Base-by-base conservation (phyloP, 2,888 invertebrate species). In the Galeruca laticollis region DNA sequence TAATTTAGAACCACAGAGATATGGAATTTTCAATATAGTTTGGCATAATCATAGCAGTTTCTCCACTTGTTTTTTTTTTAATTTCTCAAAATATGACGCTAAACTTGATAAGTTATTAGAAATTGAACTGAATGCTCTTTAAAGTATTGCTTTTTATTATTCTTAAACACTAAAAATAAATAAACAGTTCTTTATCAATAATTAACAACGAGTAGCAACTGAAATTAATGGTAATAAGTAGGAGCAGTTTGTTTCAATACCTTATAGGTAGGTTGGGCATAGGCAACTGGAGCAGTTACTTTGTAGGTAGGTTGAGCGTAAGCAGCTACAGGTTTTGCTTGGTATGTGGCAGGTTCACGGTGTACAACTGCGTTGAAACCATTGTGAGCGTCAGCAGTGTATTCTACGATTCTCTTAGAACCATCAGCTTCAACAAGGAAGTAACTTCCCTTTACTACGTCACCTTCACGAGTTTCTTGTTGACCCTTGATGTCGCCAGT, bases 401-500 rank as follows among this genome's bases (percentile, higher is more conserved):
- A 88, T 40, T 87, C 86, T 18, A 88, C 88, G 52, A 85, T 83
- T 71, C 88, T 85, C 60, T 84, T 84, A 75, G 85, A 84, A 21
- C 88, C 88, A 80, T 88, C 88, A 21, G 88, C 79, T 73, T 88
- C 88, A 75, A 88, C 82, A 1, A 88, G 78, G 71, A 87, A 88
- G 82, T 87, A 87, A 84, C 88, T 88, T 1, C 88, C 88, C 65
- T 71, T 84, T 47, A 86, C 80, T 75, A 86, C 86, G 77, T 87
- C 87, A 2, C 88, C 87, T 52, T 85, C 84, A 70, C 90, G 89
- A 74, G 89, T 88, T 85, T 90, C 90, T 75, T 89, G 89, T 83
- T 90, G 90, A 15, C 83, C 84, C 82, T 88, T 88, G 56, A 18
- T 26, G 26, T 26, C 26, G 6, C 26, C 26, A 26, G 26, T 26